These are phyloP conservation scores for Phengaris arion DNA, from an alignment of 2,888 invertebrate genomes.

Conservation along the genomic window DNA sequence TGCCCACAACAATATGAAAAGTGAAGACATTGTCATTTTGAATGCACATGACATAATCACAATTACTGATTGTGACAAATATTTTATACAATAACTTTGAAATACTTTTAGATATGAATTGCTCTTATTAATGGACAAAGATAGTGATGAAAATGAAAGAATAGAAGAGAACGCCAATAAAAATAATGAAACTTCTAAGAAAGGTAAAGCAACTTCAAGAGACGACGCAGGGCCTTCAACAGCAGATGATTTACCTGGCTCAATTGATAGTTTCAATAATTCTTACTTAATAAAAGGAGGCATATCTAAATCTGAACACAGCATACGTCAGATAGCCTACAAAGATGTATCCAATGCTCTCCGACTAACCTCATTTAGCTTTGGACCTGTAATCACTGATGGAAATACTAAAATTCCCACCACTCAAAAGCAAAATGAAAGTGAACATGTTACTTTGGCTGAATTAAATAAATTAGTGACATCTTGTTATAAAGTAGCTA, in stretches of 20 bases:
- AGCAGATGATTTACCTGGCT: constrained; percentile 55
- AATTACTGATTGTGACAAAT: constrained; percentile 34
- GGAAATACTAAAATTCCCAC: constrained; percentile 37
- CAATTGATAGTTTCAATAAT: constrained; percentile 47
- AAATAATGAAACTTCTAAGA: constrained; percentile 41
- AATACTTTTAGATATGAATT: constrained; percentile 48
- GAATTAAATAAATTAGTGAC: constrained; percentile 68
- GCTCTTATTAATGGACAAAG: constrained; percentile 62
- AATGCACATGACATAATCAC: not conserved
- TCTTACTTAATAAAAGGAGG: constrained; percentile 48
- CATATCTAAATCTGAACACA: constrained; percentile 70
- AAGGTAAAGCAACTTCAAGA: constrained; percentile 38
- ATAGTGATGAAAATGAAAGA: constrained; percentile 46
- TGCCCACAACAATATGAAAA: not conserved
- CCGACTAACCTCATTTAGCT: constrained; percentile 57
- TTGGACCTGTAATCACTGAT: constrained; percentile 43
- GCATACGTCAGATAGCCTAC: constrained; percentile 59
- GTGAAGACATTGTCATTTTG: not conserved
- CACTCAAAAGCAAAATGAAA: constrained; percentile 35
- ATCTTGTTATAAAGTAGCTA: constrained; percentile 62
- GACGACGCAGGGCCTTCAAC: constrained; percentile 68
- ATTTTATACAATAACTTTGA: constrained; percentile 36
- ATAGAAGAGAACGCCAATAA: constrained; percentile 42
- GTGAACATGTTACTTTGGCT: constrained; percentile 53
- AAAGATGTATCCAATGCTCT: constrained; percentile 64